Conservation (phyloP, 2,113 vertebrate genomes). For the Sterrhoptilus dennistouni region DNA sequence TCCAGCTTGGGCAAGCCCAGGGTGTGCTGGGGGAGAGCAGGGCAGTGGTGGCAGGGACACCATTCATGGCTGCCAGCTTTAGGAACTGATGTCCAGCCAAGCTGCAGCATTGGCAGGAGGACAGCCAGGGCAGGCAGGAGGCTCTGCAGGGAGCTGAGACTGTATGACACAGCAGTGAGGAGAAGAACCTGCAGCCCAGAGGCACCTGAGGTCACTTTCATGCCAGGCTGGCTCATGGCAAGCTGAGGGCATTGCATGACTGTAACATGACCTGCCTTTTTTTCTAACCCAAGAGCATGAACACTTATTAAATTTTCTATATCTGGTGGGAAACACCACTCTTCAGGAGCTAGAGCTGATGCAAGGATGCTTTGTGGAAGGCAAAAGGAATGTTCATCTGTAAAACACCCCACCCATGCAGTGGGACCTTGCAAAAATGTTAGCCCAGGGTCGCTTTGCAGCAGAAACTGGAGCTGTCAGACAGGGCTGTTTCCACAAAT, state of each 20-base stretch:
- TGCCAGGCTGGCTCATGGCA: not conserved
- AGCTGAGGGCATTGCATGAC: not conserved
- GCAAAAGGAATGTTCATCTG: not conserved
- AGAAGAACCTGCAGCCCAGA: conserved; percentile 5
- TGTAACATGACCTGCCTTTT: not conserved
- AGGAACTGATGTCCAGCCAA: not conserved
- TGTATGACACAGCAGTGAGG: not conserved
- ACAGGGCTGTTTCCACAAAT: not conserved
- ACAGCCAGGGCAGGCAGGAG: not conserved
- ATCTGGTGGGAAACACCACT: not conserved
- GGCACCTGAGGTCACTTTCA: conserved; percentile 35
- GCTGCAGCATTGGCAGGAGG: not conserved
- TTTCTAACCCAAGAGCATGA: not conserved
- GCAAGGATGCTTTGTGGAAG: not conserved
- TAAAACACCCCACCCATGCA: not conserved
- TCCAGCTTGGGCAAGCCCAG: not conserved
- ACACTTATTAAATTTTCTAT: not conserved
- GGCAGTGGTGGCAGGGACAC: not conserved
- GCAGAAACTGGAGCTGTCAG: not conserved
- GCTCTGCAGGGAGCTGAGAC: not conserved
- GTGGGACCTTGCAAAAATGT: not conserved
- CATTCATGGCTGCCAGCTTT: not conserved
- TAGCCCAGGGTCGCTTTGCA: not conserved
- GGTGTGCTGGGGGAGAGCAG: not conserved
- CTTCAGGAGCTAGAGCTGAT: not conserved